phyloP scores from a whole-genome alignment of 2,797 vertebrate species.

The Sebastes nivosus region DNA sequence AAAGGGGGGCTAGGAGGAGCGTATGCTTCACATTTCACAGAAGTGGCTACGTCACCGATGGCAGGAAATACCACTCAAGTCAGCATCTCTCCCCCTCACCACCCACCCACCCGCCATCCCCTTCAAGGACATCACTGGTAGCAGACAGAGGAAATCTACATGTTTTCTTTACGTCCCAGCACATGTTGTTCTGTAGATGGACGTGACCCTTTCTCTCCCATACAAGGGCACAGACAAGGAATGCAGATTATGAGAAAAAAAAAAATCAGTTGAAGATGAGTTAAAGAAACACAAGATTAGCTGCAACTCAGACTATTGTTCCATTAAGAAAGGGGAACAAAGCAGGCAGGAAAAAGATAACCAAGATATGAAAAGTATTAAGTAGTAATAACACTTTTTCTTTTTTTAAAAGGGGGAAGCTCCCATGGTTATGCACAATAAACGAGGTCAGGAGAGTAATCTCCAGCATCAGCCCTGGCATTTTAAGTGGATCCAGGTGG shows the following conservation, averaged over 20 bases:
- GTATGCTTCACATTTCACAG: conserved; percentile 45
- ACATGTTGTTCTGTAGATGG: conserved; percentile 29
- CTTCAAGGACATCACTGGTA: conserved; percentile 28
- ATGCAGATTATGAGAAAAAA: neutral
- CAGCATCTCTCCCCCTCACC: conserved; percentile 11
- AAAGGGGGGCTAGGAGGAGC: neutral
- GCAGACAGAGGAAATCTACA: conserved; percentile 32
- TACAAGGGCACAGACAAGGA: conserved; percentile 37
- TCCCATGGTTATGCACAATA: neutral
- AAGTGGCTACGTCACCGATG: conserved; percentile 37
- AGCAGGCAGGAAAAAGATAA: neutral
- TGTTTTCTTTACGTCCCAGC: conserved; percentile 30
- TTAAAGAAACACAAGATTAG: neutral
- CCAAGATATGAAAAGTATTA: neutral
- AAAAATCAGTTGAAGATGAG: conserved; percentile 4
- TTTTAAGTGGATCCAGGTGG: conserved; percentile 58
- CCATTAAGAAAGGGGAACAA: neutral
- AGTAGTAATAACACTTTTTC: neutral
- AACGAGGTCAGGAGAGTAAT: neutral
- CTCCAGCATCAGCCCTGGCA: conserved; percentile 35
- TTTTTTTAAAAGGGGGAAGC: fast-evolving
- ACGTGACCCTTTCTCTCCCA: conserved; percentile 4
- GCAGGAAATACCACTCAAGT: conserved; percentile 70
- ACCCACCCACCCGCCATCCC: neutral
- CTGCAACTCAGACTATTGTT: neutral